Evolutionary conservation across 2,113 vertebrate species (phyloP).

Genomic region (Hirundichthys speculiger): DNA sequence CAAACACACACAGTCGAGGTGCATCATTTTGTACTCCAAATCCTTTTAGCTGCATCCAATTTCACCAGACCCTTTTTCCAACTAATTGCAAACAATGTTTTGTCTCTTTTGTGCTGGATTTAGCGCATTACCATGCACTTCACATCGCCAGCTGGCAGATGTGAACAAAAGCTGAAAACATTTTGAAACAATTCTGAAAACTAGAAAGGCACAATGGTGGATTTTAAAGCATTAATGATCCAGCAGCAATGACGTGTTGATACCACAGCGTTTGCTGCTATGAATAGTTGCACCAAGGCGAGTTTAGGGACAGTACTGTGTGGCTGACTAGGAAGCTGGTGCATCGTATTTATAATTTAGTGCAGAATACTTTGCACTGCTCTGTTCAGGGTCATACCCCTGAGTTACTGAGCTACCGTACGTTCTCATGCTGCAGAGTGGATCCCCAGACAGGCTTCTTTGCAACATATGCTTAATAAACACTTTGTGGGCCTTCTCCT

Average conservation of each 20-base stretch:
- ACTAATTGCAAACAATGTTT: too few species aligned
- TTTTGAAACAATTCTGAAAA: neutral
- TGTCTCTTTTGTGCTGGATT: too few species aligned
- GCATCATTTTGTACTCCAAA: too few species aligned
- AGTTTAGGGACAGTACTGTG: neutral
- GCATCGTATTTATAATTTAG: slow-evolving; percentile 6
- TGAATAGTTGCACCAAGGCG: neutral
- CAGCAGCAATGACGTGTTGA: too few species aligned
- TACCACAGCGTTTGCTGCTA: neutral
- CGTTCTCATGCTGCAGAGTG: slow-evolving; percentile 7
- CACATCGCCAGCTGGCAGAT: too few species aligned
- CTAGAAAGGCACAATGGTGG: neutral
- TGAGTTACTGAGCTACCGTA: slow-evolving; percentile 2
- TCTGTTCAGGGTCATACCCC: too few species aligned
- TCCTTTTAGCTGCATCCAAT: too few species aligned
- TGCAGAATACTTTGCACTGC: neutral
- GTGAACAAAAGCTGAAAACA: too few species aligned
- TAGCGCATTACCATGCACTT: too few species aligned
- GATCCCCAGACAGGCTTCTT: slow-evolving; percentile 4
- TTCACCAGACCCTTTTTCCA: too few species aligned
- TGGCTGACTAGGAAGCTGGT: neutral
- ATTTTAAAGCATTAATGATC: neutral
- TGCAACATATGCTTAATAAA: slow-evolving; percentile 55
- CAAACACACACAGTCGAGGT: too few species aligned
- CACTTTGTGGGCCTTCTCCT: slow-evolving; percentile 35